These are phyloP conservation scores for Phyto melanocephala DNA, from an alignment of 2,888 invertebrate species.

Conservation along the genomic window DNA sequence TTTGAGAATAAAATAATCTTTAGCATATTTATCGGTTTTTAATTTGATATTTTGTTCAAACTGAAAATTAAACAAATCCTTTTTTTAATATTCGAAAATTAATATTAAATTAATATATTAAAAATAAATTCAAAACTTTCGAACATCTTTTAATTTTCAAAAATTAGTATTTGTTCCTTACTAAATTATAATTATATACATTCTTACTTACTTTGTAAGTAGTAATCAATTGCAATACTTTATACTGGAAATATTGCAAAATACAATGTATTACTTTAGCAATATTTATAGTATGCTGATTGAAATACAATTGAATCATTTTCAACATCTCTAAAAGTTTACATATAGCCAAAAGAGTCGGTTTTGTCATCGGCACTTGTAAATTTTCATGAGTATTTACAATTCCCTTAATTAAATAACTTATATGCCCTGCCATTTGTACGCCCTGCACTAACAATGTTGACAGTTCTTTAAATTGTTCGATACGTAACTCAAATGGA, in stretches of 20 bases:
- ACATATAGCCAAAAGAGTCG: constrained; percentile 86
- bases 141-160: not conserved
- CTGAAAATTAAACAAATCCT: too few relatives aligned
- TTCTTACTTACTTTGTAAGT: constrained; percentile 83
- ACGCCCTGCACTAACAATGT: constrained; percentile 80
- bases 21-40: too few relatives aligned
- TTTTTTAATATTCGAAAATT: too few relatives aligned
- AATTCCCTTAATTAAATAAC: constrained; percentile 81
- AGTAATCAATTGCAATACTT: constrained; percentile 84
- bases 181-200: too few relatives aligned
- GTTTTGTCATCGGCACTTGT: constrained; percentile 88
- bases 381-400: constrained; percentile 86
- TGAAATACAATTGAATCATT: constrained; percentile 85
- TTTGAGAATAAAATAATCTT: not conserved
- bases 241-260: constrained; percentile 88
- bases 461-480: constrained; percentile 80
- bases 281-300: constrained; percentile 84
- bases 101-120: too few relatives aligned
- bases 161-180: too few relatives aligned
- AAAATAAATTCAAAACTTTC: not conserved
- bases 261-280: constrained; percentile 87
- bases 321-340: constrained; percentile 90
- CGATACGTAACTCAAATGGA: constrained; percentile 79
- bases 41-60: too few relatives aligned
- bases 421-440: constrained; percentile 84